Conservation (phyloP, 2,888 invertebrate species). For the Xylota sylvarum region DNA sequence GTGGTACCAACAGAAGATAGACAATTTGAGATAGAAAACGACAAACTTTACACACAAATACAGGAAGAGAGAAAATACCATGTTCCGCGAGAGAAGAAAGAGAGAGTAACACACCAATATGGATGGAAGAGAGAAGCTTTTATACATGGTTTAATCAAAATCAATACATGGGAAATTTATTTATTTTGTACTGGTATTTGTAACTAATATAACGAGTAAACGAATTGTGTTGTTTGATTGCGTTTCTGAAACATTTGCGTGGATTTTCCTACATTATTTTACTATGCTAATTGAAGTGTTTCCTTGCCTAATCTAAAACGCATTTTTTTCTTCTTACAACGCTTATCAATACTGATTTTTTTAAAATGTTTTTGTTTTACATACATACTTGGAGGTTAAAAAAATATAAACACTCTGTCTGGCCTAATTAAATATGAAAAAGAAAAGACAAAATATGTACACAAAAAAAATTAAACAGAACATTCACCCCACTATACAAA, state of each 20-base stretch:
- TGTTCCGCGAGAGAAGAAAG: constrained; percentile 15
- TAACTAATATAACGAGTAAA: constrained; percentile 10
- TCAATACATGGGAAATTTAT: constrained; percentile 41
- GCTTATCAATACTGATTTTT: not conserved
- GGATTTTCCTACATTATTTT: constrained; percentile 4
- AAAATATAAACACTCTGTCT: constrained; percentile 24
- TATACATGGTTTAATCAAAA: constrained; percentile 43
- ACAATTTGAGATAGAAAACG: constrained; percentile 41
- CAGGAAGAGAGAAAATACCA: constrained; percentile 6
- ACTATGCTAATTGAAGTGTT: not conserved
- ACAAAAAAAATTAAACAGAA: constrained; percentile 39
- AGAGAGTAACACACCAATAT: constrained; percentile 9
- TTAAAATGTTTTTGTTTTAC: too few species aligned
- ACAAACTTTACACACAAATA: constrained; percentile 51
- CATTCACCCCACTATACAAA: constrained; percentile 47
- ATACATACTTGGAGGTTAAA: not conserved
- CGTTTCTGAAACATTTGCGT: constrained; percentile 27
- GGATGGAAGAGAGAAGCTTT: constrained; percentile 6
- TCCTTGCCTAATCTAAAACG: not conserved
- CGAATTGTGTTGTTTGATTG: constrained; percentile 37
- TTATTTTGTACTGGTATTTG: constrained; percentile 2
- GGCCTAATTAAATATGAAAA: constrained; percentile 54
- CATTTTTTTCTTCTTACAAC: not conserved
- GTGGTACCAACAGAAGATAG: constrained; percentile 42
- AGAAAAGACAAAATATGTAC: not conserved